Percentiles rank a stretch among this genome's conserved stretches.
phyloP scores from a whole-genome alignment of 2,113 vertebrate species.

The Urocitellus parryii region DNA sequence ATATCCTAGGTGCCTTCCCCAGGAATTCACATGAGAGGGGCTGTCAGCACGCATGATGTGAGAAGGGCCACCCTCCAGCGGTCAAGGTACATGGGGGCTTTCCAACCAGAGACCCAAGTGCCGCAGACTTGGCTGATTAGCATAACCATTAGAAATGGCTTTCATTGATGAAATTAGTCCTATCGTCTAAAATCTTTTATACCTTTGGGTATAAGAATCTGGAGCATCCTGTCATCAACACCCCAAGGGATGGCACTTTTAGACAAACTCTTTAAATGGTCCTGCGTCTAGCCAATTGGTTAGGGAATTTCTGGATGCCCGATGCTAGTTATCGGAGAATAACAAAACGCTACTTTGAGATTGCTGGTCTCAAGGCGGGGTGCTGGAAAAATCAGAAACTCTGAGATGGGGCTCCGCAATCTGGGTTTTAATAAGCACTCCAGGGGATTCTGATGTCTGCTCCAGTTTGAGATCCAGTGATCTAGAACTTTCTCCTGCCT shows the following conservation, averaged over 20 bases:
- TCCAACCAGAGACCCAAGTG: background rate
- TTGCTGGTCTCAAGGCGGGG: background rate
- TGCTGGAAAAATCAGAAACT: background rate
- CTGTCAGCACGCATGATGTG: background rate
- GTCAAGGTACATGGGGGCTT: background rate
- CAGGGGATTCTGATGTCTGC: background rate
- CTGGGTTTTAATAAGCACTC: background rate
- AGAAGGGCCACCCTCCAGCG: background rate
- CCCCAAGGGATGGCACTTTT: background rate
- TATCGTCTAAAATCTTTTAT: conserved; percentile 17
- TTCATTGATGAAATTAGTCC: background rate
- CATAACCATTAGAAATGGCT: background rate
- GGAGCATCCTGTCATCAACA: background rate
- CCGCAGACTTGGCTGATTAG: background rate
- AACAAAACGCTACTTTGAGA: background rate
- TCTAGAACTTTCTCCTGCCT: background rate
- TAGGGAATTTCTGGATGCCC: background rate
- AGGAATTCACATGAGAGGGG: background rate
- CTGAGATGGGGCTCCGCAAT: background rate
- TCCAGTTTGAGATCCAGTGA: background rate
- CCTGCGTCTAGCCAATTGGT: background rate
- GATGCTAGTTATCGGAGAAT: background rate
- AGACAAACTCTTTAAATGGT: background rate
- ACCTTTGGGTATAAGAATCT: conserved; percentile 11
- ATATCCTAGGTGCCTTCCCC: background rate